A percentile compares a stretch with the other conserved stretches of the same genome.
phyloP scores from a whole-genome alignment of 2,888 invertebrate genomes.

The Sarcophaga caerulescens region DNA sequence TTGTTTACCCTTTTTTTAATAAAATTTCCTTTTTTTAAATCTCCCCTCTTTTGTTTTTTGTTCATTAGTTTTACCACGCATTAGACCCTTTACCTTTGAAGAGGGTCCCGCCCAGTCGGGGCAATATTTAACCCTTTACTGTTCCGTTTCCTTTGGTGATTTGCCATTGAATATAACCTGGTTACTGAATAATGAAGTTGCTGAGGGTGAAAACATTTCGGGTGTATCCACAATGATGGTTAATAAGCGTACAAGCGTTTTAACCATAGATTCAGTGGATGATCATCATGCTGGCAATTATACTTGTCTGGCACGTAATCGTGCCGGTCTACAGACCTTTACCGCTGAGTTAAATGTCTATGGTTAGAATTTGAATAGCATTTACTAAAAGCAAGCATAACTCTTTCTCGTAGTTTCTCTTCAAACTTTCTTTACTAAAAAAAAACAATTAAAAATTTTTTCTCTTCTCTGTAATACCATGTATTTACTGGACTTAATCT shows the following conservation, averaged over 20 bases:
- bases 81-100: slow-evolving; percentile 91
- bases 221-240: slow-evolving; percentile 83
- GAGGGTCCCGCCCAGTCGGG: slow-evolving; percentile 89
- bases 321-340: slow-evolving; percentile 86
- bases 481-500: slow-evolving; percentile 36
- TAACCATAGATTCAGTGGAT: slow-evolving; percentile 85
- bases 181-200: slow-evolving; percentile 85
- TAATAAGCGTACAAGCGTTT: slow-evolving; percentile 83
- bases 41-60: background rate
- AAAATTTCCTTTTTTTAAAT: slow-evolving; percentile 51
- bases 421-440: slow-evolving; percentile 20
- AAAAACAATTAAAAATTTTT: slow-evolving; percentile 15
- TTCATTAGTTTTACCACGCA: slow-evolving; percentile 88
- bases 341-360: slow-evolving; percentile 87
- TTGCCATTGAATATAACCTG: slow-evolving; percentile 89
- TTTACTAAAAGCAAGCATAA: background rate
- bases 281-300: slow-evolving; percentile 88
- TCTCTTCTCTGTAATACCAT: slow-evolving; percentile 18
- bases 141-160: slow-evolving; percentile 89
- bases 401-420: background rate
- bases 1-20: slow-evolving; percentile 28
- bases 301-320: slow-evolving; percentile 88
- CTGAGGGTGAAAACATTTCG: slow-evolving; percentile 84
- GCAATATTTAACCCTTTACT: slow-evolving; percentile 85
- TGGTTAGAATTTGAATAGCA: slow-evolving; percentile 82